Conservation (phyloP, 2,888 invertebrate species). For the Tinea pellionella region DNA sequence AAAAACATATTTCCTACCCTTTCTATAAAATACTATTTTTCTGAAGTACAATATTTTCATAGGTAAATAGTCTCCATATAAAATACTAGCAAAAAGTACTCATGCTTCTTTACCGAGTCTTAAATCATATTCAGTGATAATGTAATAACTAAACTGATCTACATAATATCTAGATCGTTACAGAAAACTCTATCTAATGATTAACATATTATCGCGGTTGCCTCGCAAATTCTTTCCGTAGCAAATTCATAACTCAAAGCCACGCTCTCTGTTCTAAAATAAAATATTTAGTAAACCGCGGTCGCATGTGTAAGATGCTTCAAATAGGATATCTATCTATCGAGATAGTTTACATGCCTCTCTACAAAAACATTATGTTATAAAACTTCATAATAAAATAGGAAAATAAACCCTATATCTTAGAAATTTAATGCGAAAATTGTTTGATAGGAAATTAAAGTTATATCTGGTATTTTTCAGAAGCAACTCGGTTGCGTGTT, state of each 20-base stretch:
- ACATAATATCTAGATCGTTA: background rate
- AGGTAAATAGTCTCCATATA: too few species aligned
- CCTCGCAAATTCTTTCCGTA: conserved; percentile 24
- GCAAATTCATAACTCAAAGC: conserved; percentile 31
- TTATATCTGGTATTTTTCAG: conserved; percentile 28
- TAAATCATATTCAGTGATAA: background rate
- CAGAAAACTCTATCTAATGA: background rate
- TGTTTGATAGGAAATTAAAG: conserved; percentile 19
- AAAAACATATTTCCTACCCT: too few species aligned
- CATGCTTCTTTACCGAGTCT: too few species aligned
- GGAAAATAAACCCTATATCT: background rate
- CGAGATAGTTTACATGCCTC: conserved; percentile 36
- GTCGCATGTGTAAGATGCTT: conserved; percentile 43
- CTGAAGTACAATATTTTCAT: too few species aligned
- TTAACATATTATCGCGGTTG: background rate
- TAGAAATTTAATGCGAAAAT: conserved; percentile 23
- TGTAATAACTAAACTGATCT: background rate
- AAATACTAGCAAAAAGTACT: too few species aligned
- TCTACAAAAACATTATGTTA: conserved; percentile 19
- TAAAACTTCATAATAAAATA: conserved; percentile 16
- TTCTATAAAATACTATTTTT: too few species aligned
- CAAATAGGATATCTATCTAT: conserved; percentile 33
- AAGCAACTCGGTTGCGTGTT: conserved; percentile 40
- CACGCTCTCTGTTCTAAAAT: conserved; percentile 25
- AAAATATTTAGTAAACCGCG: conserved; percentile 41